Evolutionary conservation across 2,113 vertebrate genomes (phyloP).

Genomic region (Gila orcuttii): DNA sequence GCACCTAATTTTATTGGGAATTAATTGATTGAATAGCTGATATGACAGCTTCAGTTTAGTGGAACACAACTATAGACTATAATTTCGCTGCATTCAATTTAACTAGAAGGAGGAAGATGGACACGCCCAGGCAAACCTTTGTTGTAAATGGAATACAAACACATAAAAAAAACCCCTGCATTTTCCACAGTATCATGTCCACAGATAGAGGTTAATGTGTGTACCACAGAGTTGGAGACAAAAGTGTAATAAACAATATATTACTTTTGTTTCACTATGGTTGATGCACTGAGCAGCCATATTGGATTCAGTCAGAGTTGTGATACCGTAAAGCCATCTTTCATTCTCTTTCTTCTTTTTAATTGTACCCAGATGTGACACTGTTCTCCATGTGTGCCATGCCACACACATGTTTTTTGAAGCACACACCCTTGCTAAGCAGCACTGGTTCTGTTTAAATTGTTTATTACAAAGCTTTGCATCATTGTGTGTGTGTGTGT

Average conservation of each 20-base stretch:
- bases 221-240: too few relatives aligned
- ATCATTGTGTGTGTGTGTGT: constrained; percentile 14
- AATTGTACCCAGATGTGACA: background rate
- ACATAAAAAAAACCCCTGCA: too few relatives aligned
- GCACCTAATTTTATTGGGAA: background rate
- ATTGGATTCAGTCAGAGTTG: too few relatives aligned
- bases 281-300: too few relatives aligned
- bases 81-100: too few relatives aligned
- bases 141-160: too few relatives aligned
- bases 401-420: background rate
- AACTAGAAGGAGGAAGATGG: too few relatives aligned
- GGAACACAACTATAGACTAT: background rate
- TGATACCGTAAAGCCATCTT: background rate
- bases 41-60: background rate
- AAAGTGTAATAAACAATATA: too few relatives aligned
- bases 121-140: too few relatives aligned
- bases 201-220: too few relatives aligned
- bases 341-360: constrained; percentile 1
- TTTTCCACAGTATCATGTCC: too few relatives aligned
- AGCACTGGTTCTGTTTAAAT: background rate
- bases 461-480: constrained; percentile 1
- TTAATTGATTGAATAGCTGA: background rate
- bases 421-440: background rate
- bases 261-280: too few relatives aligned
- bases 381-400: background rate